Evolutionary conservation across 1,140 invertebrate genomes (phyloP), one percentile per base, ranked within the genome.

Genomic region (Drosophila chauvacae): DNA sequence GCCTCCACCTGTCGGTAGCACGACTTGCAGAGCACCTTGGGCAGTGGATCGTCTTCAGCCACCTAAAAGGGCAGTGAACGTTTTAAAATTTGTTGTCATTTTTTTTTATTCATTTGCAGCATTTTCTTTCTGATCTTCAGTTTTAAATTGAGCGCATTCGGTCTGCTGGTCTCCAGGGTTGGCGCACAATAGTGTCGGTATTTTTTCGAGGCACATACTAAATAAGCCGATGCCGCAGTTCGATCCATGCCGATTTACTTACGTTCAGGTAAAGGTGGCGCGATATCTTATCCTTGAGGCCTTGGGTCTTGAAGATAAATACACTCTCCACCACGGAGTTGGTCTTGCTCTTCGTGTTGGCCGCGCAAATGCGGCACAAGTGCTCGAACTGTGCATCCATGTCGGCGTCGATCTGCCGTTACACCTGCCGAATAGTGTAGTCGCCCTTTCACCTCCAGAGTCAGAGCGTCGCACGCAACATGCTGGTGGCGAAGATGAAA

Each of bases 1-100:
- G 91, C 88, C 68, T 91, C 91, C 39, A 92, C 88, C 55, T 92
- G 87, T 7, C 91, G 85, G 69, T 90, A 92, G 53, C 91, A 92
- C 11, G 88, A 76, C 62, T 92, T 92, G 44, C 91, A 92, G 5
- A 92, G 66, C 16, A 91, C 80, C 58, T 92, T 92, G 16, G 91
- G 91, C 7, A 92, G 51, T 11, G 77, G 73, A 60, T 92, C 91
- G 55, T 92, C 78, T 51, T 91, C 84, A n/a, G 62, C 61, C 35
- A 88, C 85, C 84, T 88, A 50, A 26, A 80, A 77, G 10, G 7
- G 7, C 33, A 56, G 5, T 30, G 7, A 14, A n/a, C 5, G 7
- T 28, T 20, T 13, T 33, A 0, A 23, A 56, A 56, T 26, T 26
- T 26, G 3, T 20, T 14, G 11, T 33, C 7, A 4, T 18, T n/a